These are phyloP conservation scores for Pollenia griseotomentosa DNA, from an alignment of 2,888 invertebrate genomes.

Conservation along the genomic window DNA sequence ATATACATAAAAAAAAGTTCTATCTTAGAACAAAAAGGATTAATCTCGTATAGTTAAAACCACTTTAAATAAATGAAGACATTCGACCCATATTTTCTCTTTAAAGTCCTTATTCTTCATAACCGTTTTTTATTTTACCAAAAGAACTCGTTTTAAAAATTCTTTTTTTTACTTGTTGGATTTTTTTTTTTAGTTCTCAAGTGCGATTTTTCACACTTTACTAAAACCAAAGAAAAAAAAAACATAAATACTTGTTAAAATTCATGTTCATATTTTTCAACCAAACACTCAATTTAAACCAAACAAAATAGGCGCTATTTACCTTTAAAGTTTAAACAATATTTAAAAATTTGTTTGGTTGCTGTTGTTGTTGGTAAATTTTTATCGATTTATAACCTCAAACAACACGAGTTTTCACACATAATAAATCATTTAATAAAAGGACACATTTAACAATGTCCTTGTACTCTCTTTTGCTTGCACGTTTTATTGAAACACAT, in stretches of 20 bases:
- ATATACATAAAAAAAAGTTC: too few relatives aligned
- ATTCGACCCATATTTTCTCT: too few relatives aligned
- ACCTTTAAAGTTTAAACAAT: conserved; percentile 1
- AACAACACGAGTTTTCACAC: conserved; percentile 63
- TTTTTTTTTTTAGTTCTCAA: background rate
- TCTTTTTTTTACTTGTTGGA: background rate
- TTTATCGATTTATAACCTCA: conserved; percentile 66
- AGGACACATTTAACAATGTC: conserved; percentile 65
- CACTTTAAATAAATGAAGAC: too few relatives aligned
- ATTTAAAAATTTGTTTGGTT: background rate
- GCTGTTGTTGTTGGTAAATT: conserved; percentile 1
- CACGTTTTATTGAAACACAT: conserved; percentile 70
- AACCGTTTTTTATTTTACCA: too few relatives aligned
- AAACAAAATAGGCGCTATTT: conserved; percentile 20
- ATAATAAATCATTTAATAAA: conserved; percentile 62
- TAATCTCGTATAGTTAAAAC: too few relatives aligned
- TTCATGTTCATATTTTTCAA: background rate
- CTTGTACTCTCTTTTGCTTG: conserved; percentile 63
- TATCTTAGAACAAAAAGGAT: too few relatives aligned
- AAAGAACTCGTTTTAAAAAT: background rate
- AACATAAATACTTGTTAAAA: background rate
- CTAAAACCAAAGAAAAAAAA: background rate
- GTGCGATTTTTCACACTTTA: conserved; percentile 21
- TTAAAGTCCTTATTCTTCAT: too few relatives aligned
- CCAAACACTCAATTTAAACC: conserved; percentile 26